Evolutionary conservation across 2,888 invertebrate genomes (phyloP).

Genomic region (Eumerus sabulonum): DNA sequence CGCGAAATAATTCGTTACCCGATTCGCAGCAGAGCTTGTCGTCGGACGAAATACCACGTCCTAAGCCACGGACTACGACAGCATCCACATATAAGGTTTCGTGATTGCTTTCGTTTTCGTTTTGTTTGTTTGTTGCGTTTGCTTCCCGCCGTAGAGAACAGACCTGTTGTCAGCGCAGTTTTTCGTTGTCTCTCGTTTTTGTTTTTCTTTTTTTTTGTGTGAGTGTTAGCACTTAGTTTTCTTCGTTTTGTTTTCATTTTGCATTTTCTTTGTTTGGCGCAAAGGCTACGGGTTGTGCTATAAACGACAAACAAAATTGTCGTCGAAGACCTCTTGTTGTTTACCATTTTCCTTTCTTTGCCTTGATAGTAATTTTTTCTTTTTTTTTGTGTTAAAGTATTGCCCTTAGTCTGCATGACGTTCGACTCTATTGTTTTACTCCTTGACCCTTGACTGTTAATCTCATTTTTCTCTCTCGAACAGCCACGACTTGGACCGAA

Average conservation of each 20-base stretch:
- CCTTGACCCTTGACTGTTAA: no score
- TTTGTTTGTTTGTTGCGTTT: slow-evolving; percentile 13
- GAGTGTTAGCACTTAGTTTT: not conserved
- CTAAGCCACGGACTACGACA: slow-evolving; percentile 85
- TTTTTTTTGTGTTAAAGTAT: not conserved
- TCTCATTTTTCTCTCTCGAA: slow-evolving; percentile 59
- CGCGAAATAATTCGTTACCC: slow-evolving; percentile 85
- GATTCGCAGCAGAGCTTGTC: slow-evolving; percentile 81
- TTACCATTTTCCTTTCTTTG: not conserved
- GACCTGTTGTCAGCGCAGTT: slow-evolving; percentile 10
- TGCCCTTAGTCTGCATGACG: no score
- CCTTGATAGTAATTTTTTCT: not conserved
- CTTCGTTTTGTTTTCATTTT: not conserved
- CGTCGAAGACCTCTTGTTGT: not conserved
- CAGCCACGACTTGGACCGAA: slow-evolving; percentile 92
- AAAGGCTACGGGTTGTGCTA: no score
- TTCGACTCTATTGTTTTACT: no score
- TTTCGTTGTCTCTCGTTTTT: slow-evolving; percentile 15
- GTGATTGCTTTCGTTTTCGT: slow-evolving; percentile 41
- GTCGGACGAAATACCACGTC: slow-evolving; percentile 79
- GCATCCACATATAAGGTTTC: slow-evolving; percentile 89
- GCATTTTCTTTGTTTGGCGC: no score
- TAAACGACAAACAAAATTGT: not conserved
- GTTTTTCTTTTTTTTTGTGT: slow-evolving; percentile 6
- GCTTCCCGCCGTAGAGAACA: not conserved